These are phyloP conservation scores for Coenonympha glycerion DNA, from an alignment of 2,888 invertebrate species.

Conservation along the genomic window DNA sequence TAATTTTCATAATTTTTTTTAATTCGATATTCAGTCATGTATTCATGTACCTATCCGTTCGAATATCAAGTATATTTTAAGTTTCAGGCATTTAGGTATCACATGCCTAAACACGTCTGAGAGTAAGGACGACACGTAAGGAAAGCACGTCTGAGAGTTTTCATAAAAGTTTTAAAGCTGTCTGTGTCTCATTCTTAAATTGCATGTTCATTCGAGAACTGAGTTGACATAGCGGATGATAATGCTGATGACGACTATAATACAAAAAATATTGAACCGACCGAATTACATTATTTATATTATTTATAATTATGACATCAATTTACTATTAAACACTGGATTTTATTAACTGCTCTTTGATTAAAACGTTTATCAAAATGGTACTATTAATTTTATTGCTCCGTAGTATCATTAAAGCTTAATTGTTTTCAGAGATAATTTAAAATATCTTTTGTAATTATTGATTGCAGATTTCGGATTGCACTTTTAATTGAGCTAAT, in stretches of 20 bases:
- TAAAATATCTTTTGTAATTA: slow-evolving; percentile 1
- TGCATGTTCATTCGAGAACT: too few species aligned
- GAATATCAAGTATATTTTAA: too few species aligned
- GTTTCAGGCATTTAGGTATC: too few species aligned
- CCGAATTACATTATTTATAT: neutral
- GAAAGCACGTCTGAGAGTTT: too few species aligned
- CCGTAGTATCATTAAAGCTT: slow-evolving; percentile 1
- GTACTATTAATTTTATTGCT: slow-evolving; percentile 3
- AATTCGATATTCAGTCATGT: too few species aligned
- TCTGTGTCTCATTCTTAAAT: too few species aligned
- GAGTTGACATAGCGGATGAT: too few species aligned
- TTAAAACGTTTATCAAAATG: slow-evolving; percentile 9
- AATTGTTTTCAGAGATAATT: slow-evolving; percentile 3
- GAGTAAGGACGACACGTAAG: too few species aligned
- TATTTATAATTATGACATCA: neutral
- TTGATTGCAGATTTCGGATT: slow-evolving; percentile 2
- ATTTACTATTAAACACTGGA: neutral
- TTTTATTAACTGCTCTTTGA: slow-evolving; percentile 10
- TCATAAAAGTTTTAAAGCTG: too few species aligned
- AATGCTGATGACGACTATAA: neutral
- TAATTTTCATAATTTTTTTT: too few species aligned
- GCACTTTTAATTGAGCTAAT: neutral
- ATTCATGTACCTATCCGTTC: too few species aligned
- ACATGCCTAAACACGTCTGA: too few species aligned
- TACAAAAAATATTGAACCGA: neutral